Evolutionary conservation across 2,888 invertebrate species (phyloP), one percentile per base, ranked within the genome.

Genomic region (Ischnura elegans): DNA sequence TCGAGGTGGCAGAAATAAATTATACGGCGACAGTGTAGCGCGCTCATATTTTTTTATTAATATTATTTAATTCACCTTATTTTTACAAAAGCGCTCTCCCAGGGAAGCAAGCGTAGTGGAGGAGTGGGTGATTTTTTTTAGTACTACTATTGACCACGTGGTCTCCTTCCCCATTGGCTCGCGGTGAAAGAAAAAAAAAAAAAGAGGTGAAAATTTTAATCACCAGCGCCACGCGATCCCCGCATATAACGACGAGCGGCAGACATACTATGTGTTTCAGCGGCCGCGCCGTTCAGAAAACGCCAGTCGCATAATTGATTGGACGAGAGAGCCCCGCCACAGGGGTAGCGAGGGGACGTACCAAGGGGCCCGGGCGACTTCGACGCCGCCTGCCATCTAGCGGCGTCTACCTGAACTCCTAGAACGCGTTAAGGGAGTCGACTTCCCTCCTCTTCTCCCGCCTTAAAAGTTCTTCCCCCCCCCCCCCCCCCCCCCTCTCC

Each of bases 91-190:
- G 10, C 36, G 36, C 76, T 76, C 51, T 51, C 51, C 76, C 76
- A 13, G 5, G 76, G 90, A 90, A 61, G 90, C 90, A 90, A 51
- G 61, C 61, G 61, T 61, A 61, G 55, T 55, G 55, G 61, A 66
- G 76, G 76, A 76, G 29, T 36, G 76, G 76, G 76, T 29, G 76
- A 76, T 76, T 76, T 76, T 51, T 66, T 76, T 76, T 76, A 76
- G 76, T 76, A 43, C 61, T 90, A 90, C 90, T 90, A 90, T 90
- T 90, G 90, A 90, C 61, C 90, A 90, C 90, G 90, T 90, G 90
- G 90, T 90, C 90, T 90, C 61, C 61, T 61, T 90, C 43, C 90
- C 61, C 90, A 90, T 90, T 90, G 90, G 90, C 61, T 61, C 19
- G 10, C 55, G 43, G n/a, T 42, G 42, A 51, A 51, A 42, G n/a